Evolutionary conservation across 2,113 vertebrate species (phyloP), one percentile per base, ranked within the genome.

Genomic region (Passer domesticus): DNA sequence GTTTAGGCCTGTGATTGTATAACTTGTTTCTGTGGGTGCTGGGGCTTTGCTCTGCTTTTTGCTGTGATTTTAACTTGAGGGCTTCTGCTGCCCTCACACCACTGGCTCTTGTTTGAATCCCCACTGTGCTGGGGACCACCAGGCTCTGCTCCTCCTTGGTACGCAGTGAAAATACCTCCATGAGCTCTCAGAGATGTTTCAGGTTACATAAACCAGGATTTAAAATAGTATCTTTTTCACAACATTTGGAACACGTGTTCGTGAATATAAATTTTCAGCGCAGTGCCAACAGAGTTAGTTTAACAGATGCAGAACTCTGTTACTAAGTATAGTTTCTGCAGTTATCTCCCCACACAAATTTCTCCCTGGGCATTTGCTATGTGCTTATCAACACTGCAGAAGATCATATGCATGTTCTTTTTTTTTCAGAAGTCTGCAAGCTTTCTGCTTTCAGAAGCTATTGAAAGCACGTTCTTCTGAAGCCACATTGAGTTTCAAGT

Each of bases 251-350:
- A 83, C 95, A 96, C 92, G 86, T 90, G 88, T 96, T 92, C 0
- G 9, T 84, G 94, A 94, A 92, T 88, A 88, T 90, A 90, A 92
- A 73, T 95, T 90, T 64, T 94, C 92, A 89, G 56, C 8, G 1
- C 88, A 72, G 96, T 75, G 73, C 93, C 92, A 89, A 83, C 83
- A 72, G 95, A 96, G 83, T 90, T 93, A 30, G 80, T 91, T 94
- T 81, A 95, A 92, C 93, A 96, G 94, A 96, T 96, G 95, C 95
- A 93, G 92, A 95, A 87, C 88, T 92, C 76, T 64, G 64, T 92
- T 92, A 67, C 96, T 96, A 95, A 96, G 95, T 94, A 96, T 96
- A 95, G 94, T 69, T 87, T 90, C 83, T 96, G 94, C 83, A 93
- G 76, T 94, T 97, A 95, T 91, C 95, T 96, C 95, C 86, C 94